Percentiles rank a stretch among this genome's conserved stretches.
These are phyloP conservation scores for Melanerpes formicivorus DNA, from an alignment of 2,113 vertebrate species.

Conservation along the genomic window DNA sequence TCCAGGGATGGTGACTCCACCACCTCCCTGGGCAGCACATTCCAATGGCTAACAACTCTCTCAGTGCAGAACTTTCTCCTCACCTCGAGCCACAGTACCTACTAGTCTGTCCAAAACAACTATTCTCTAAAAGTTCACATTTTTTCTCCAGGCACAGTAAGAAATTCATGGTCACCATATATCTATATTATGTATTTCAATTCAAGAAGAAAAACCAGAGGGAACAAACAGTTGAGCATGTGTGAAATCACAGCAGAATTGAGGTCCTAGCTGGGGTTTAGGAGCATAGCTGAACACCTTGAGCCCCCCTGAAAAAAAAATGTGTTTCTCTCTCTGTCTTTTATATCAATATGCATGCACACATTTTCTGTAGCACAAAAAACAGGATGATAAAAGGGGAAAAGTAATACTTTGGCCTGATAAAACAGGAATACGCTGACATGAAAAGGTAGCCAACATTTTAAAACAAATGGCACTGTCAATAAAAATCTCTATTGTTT, in stretches of 20 bases:
- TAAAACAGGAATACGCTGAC: neutral
- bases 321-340: neutral
- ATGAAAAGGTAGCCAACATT: neutral
- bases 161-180: neutral
- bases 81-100: neutral
- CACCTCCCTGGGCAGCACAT: no score
- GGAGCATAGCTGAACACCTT: neutral
- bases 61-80: no score
- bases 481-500: neutral
- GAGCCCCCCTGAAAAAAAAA: neutral
- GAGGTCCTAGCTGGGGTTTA: neutral
- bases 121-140: neutral
- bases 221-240: neutral
- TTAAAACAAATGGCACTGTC: neutral
- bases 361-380: neutral
- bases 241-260: neutral
- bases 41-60: no score
- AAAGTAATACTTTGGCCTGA: neutral
- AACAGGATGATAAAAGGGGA: accelerated
- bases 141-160: neutral
- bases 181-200: neutral
- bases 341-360: no score
- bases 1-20: no score
- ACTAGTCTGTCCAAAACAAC: neutral
- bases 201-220: neutral